Conservation (phyloP, 2,888 invertebrate species). For the Netelia inedita region DNA sequence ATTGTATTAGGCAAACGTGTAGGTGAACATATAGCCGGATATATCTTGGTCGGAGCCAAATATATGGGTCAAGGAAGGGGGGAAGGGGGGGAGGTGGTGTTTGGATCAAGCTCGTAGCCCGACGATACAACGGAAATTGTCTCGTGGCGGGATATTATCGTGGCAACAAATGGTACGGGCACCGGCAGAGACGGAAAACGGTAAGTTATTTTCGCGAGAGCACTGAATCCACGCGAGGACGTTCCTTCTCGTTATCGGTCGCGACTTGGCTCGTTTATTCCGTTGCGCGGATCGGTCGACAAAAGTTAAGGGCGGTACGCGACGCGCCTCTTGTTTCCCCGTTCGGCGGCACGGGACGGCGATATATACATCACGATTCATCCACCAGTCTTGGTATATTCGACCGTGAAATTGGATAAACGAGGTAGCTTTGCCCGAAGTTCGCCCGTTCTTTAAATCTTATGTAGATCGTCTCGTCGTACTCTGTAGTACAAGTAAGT, state of each 20-base stretch:
- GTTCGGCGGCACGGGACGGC: conserved; percentile 11
- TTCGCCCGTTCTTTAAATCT: background rate
- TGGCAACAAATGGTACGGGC: background rate
- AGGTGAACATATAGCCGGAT: too few species aligned
- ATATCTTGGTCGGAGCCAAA: too few species aligned
- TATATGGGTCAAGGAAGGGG: too few species aligned
- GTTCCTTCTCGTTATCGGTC: conserved; percentile 49
- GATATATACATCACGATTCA: conserved; percentile 37
- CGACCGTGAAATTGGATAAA: conserved; percentile 23
- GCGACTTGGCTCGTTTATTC: conserved; percentile 1
- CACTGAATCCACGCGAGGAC: background rate
- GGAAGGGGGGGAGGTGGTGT: too few species aligned
- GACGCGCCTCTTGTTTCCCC: background rate
- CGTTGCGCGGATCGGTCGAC: background rate
- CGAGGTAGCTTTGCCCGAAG: background rate
- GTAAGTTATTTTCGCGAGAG: background rate
- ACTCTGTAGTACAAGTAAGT: background rate
- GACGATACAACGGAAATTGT: too few species aligned
- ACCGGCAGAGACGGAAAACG: background rate
- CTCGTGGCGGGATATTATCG: conserved; percentile 22
- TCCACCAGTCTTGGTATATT: background rate
- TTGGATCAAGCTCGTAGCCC: too few species aligned
- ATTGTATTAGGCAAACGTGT: too few species aligned
- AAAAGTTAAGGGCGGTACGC: conserved; percentile 24
- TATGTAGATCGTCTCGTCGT: too few species aligned